Evolutionary conservation across 2,113 vertebrate genomes (phyloP).

Genomic region (Otus sunia): DNA sequence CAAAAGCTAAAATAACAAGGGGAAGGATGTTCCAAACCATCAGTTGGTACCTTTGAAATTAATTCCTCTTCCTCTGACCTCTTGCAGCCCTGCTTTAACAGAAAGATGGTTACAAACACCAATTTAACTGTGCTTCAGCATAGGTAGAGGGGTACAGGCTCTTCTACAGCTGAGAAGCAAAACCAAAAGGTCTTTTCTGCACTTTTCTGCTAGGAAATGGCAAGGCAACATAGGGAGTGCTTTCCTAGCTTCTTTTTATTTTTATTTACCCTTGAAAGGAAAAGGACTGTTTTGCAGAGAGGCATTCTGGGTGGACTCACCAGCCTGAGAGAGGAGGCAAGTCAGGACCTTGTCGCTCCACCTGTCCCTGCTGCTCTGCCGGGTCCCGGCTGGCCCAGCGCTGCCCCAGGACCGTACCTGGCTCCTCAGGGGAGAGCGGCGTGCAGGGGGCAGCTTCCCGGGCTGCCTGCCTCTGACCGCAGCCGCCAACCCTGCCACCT

Average conservation of each 20-base stretch:
- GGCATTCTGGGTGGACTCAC: background rate
- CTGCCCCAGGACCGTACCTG: fast-evolving
- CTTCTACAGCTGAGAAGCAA: background rate
- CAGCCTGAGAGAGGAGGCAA: background rate
- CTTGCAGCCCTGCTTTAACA: background rate
- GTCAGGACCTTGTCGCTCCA: background rate
- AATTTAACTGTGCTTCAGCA: background rate
- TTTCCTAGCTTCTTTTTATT: background rate
- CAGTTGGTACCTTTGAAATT: background rate
- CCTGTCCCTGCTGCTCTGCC: background rate
- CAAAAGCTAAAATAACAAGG: background rate
- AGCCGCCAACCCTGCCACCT: background rate
- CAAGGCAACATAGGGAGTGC: background rate
- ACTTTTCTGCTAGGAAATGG: background rate
- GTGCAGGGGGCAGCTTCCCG: background rate
- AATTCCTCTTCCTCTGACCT: background rate
- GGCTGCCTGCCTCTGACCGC: background rate
- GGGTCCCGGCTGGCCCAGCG: background rate
- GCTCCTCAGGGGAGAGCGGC: background rate
- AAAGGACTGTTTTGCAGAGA: background rate
- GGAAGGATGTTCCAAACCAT: background rate
- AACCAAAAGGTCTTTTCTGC: background rate
- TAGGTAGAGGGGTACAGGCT: background rate
- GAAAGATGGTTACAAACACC: background rate
- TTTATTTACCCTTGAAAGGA: background rate